Evolutionary conservation across 1,140 invertebrate species (phyloP).

Genomic region (Neodiprion virginianus): DNA sequence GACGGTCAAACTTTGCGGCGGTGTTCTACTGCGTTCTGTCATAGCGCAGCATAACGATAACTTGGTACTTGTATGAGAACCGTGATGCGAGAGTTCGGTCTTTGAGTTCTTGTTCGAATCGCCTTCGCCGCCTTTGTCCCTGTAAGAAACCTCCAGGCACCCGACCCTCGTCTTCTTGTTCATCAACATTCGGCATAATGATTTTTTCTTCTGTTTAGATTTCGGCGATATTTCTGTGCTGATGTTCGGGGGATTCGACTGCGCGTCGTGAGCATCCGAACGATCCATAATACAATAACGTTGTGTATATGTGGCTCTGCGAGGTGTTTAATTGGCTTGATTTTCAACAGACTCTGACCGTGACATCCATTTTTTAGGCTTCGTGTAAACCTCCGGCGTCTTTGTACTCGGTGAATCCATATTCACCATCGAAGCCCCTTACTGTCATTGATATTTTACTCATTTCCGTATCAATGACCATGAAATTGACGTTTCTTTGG

Average conservation of each 20-base stretch:
- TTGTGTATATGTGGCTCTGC: no score
- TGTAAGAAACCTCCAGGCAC: conserved; percentile 50
- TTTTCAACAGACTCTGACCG: neutral
- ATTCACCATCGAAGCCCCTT: neutral
- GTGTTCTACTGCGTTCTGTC: conserved; percentile 56
- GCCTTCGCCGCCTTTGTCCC: conserved; percentile 41
- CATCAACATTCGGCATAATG: conserved; percentile 54
- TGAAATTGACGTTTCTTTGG: neutral
- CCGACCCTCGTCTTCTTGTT: conserved; percentile 58
- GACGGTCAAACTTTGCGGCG: conserved; percentile 51
- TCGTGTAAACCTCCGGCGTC: neutral
- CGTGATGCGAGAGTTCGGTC: conserved; percentile 51
- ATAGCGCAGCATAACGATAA: conserved; percentile 58
- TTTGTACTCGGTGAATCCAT: neutral
- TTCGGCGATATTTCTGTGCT: conserved; percentile 49
- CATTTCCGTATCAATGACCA: neutral
- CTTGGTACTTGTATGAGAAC: conserved; percentile 56
- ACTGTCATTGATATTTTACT: neutral
- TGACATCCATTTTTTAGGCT: neutral
- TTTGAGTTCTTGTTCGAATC: conserved; percentile 47
- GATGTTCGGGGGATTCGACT: neutral
- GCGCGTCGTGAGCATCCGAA: conserved; percentile 35
- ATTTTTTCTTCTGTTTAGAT: conserved; percentile 58
- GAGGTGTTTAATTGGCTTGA: neutral
- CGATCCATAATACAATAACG: conserved; percentile 42